Conservation (phyloP, 2,113 vertebrate species). For the Phyllostomus discolor region DNA sequence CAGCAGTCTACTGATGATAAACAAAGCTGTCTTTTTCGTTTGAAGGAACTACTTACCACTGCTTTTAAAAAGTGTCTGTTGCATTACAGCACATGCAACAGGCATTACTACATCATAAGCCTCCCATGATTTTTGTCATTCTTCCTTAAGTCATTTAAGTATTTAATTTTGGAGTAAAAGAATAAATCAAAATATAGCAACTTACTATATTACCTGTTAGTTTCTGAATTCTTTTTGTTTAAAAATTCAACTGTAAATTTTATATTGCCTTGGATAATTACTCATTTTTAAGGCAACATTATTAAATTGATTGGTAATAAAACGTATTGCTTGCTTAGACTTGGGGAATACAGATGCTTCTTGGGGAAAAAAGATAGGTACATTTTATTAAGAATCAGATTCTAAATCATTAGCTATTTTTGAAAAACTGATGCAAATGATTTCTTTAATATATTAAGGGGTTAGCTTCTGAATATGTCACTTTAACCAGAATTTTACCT, state of each 20-base stretch:
- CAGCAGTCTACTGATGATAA: constrained; percentile 40
- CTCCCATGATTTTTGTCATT: background rate
- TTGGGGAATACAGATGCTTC: background rate
- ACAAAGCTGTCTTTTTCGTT: constrained; percentile 43
- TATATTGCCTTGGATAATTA: constrained; percentile 39
- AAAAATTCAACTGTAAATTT: constrained; percentile 55
- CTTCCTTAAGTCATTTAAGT: background rate
- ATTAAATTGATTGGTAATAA: constrained; percentile 51
- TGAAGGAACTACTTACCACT: constrained; percentile 42
- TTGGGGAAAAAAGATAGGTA: constrained; percentile 31
- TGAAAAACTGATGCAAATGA: background rate
- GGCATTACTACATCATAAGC: constrained; percentile 7
- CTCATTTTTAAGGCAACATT: constrained; percentile 35
- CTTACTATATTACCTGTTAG: constrained; percentile 29
- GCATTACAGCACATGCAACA: constrained; percentile 13
- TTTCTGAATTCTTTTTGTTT: constrained; percentile 35
- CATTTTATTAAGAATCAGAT: constrained; percentile 33
- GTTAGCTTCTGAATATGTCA: constrained; percentile 51
- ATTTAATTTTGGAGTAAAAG: constrained; percentile 47
- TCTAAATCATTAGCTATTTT: constrained; percentile 41
- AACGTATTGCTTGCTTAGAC: constrained; percentile 45
- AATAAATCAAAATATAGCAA: constrained; percentile 12
- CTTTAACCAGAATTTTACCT: constrained; percentile 19
- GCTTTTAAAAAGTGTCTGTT: constrained; percentile 47
- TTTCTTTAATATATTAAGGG: background rate